phyloP scores from a whole-genome alignment of 2,113 vertebrate species.

The Periophthalmus modestus region DNA sequence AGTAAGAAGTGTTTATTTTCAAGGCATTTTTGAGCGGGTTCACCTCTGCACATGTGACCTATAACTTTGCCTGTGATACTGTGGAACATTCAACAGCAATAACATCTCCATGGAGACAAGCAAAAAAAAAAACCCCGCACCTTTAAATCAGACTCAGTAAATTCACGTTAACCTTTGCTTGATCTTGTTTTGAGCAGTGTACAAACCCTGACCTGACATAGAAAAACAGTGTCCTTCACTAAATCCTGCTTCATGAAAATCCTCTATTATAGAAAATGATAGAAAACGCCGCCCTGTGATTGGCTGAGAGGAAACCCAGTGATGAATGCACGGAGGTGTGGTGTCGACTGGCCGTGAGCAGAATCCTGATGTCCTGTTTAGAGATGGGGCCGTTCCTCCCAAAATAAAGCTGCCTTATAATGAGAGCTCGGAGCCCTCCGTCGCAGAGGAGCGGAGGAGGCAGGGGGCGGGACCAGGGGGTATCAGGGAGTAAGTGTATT shows the following conservation, averaged over 20 bases:
- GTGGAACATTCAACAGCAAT: no score
- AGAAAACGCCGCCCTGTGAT: slow-evolving; percentile 37
- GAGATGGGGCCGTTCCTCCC: slow-evolving; percentile 29
- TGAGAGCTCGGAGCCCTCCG: slow-evolving; percentile 28
- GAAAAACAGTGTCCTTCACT: slow-evolving; percentile 4
- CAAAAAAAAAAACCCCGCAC: no score
- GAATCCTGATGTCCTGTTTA: slow-evolving; percentile 66
- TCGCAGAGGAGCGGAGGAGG: slow-evolving; percentile 8
- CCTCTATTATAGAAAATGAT: slow-evolving; percentile 24
- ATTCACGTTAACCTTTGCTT: background rate
- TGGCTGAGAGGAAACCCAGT: slow-evolving; percentile 50
- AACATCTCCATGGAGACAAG: no score
- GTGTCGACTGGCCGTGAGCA: slow-evolving; percentile 34
- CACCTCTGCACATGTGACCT: no score
- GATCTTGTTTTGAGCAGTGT: background rate
- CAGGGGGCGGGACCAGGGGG: slow-evolving; percentile 5
- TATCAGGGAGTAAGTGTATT: background rate
- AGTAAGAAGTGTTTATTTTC: no score
- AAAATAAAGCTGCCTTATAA: slow-evolving; percentile 38
- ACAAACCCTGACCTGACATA: background rate
- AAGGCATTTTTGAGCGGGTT: no score
- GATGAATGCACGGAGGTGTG: slow-evolving; percentile 42
- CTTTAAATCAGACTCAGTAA: background rate
- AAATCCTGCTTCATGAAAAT: slow-evolving; percentile 33
- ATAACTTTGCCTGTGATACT: no score